Conservation (phyloP, 2,797 vertebrate species). For the Thamnophis elegans region DNA sequence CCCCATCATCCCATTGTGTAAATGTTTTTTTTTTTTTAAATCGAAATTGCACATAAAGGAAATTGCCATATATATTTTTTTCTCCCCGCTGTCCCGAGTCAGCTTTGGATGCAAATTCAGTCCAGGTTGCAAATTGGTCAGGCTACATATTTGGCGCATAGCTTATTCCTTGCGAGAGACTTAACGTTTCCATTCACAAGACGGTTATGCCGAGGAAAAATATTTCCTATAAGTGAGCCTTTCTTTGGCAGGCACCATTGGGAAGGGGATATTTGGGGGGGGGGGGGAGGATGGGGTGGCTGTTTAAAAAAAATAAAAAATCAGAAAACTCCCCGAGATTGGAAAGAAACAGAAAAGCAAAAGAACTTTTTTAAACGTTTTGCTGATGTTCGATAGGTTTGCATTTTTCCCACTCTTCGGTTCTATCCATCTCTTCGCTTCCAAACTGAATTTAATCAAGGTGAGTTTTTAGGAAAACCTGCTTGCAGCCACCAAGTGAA, state of each 20-base stretch:
- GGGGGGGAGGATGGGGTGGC: too few relatives aligned
- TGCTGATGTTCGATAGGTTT: neutral
- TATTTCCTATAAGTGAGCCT: neutral
- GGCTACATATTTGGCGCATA: neutral
- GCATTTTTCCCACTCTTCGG: neutral
- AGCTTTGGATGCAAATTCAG: neutral
- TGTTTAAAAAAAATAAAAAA: neutral
- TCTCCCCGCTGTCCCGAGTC: neutral
- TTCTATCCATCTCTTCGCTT: neutral
- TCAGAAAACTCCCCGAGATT: neutral
- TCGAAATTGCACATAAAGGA: neutral
- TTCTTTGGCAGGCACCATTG: neutral
- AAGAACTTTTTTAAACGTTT: neutral
- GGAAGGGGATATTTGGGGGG: too few relatives aligned
- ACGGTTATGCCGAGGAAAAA: neutral
- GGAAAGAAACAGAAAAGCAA: neutral
- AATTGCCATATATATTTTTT: neutral
- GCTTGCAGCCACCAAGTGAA: neutral
- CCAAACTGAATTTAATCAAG: neutral
- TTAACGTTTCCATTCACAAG: neutral
- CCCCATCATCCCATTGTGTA: neutral
- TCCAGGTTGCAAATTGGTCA: neutral
- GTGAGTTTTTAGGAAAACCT: neutral
- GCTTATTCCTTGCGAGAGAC: conserved; percentile 1
- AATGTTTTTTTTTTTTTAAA: neutral